Percentiles rank a stretch among this genome's conserved stretches.
phyloP scores from a whole-genome alignment of 2,113 vertebrate species.

The Silurus meridionalis region DNA sequence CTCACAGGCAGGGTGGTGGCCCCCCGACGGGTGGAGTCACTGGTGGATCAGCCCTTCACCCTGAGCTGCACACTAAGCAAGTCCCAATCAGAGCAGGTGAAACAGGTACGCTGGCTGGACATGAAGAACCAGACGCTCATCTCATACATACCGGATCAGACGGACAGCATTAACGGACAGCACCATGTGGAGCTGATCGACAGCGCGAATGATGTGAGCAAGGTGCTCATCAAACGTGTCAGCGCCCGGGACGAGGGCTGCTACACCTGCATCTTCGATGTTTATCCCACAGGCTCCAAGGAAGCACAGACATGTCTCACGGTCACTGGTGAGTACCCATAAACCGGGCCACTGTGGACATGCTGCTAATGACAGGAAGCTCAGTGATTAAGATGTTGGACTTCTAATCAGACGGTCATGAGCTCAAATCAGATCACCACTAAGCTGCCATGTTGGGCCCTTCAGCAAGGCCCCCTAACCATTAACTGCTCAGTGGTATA shows the following conservation, averaged over 20 bases:
- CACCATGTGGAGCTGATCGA: constrained; percentile 69
- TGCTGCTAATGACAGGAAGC: background rate
- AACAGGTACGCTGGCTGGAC: constrained; percentile 72
- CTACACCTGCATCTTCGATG: constrained; percentile 76
- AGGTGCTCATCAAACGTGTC: constrained; percentile 70
- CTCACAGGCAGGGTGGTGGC: constrained; percentile 69
- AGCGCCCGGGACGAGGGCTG: constrained; percentile 74
- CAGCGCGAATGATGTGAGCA: constrained; percentile 63
- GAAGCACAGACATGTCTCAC: constrained; percentile 69
- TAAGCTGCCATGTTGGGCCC: too few species aligned
- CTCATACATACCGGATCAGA: constrained; percentile 62
- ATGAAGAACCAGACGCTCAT: constrained; percentile 71
- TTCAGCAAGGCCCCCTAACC: too few species aligned
- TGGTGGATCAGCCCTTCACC: constrained; percentile 69
- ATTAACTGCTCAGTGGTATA: too few species aligned
- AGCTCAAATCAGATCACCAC: too few species aligned
- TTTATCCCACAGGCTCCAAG: constrained; percentile 62
- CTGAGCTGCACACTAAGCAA: constrained; percentile 67
- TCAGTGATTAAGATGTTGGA: too few species aligned
- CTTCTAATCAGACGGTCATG: too few species aligned
- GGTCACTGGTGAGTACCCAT: constrained; percentile 67
- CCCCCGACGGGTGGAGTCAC: constrained; percentile 59
- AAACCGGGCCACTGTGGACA: background rate
- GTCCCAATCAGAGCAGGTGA: constrained; percentile 61
- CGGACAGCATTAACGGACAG: constrained; percentile 68